phyloP scores from a whole-genome alignment of 1,140 invertebrate genomes.

The Nixonia krombeini region DNA sequence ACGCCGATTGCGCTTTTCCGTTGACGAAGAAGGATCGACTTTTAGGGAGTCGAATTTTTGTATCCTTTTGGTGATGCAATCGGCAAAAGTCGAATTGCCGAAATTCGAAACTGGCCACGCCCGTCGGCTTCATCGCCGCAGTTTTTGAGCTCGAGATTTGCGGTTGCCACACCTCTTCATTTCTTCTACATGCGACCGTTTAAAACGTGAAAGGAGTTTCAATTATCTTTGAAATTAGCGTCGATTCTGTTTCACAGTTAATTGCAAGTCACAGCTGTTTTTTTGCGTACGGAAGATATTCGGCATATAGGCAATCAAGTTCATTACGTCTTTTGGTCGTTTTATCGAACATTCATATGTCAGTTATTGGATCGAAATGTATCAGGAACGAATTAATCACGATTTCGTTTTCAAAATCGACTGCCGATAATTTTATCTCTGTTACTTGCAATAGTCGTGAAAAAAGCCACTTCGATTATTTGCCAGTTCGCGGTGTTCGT shows the following conservation, averaged over 20 bases:
- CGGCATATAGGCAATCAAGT: too few species aligned
- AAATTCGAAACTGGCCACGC: conserved; percentile 16
- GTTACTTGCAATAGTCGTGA: not conserved
- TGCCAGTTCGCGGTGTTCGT: too few species aligned
- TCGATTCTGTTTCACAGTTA: too few species aligned
- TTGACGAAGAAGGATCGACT: not conserved
- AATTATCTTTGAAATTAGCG: not conserved
- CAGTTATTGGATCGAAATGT: too few species aligned
- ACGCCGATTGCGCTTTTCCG: not conserved
- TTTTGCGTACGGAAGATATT: too few species aligned
- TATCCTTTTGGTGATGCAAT: not conserved
- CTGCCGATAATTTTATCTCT: too few species aligned
- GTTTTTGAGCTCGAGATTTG: conserved; percentile 6
- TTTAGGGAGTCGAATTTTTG: not conserved
- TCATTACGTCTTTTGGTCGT: too few species aligned
- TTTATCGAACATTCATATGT: too few species aligned
- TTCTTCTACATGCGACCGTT: not conserved
- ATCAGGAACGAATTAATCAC: too few species aligned
- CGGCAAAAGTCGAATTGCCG: conserved; percentile 7
- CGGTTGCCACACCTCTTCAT: not conserved
- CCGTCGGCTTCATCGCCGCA: conserved; percentile 4
- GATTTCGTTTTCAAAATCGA: too few species aligned
- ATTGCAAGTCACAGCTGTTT: too few species aligned
- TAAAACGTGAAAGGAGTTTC: not conserved
- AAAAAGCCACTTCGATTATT: too few species aligned